Conservation (phyloP, 2,797 vertebrate species). For the Clarias pachynema region DNA sequence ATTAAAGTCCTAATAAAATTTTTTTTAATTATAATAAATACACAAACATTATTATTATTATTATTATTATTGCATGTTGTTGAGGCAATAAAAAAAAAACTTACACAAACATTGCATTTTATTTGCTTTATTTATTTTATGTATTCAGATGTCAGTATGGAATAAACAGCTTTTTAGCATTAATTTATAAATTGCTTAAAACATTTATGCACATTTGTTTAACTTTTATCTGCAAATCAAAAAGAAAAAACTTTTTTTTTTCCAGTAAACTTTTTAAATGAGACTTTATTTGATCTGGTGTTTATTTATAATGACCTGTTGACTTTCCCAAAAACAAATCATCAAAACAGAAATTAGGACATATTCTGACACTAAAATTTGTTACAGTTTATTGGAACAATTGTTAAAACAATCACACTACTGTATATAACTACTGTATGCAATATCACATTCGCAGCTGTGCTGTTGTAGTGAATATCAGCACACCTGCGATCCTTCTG, state of each 20-base stretch:
- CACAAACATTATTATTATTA: no score
- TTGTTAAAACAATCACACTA: no score
- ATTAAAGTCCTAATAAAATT: background rate
- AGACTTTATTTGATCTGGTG: background rate
- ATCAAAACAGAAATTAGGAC: background rate
- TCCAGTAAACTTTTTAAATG: background rate
- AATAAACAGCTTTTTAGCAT: background rate
- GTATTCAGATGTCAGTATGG: background rate
- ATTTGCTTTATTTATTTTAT: background rate
- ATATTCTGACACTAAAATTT: background rate
- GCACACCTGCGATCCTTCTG: background rate
- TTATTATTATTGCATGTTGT: no score
- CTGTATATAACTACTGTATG: background rate
- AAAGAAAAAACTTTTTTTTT: background rate
- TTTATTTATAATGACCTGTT: background rate
- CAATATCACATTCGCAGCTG: background rate
- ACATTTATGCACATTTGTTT: background rate
- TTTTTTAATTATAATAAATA: no score
- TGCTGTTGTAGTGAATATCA: background rate
- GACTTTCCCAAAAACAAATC: background rate
- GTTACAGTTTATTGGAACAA: background rate
- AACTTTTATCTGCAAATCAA: background rate
- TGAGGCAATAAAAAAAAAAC: background rate
- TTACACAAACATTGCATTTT: background rate
- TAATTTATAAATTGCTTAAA: background rate